Conservation (phyloP, 53 echinoderm and acorn worm species). For the Temnopleurus reevesii region DNA sequence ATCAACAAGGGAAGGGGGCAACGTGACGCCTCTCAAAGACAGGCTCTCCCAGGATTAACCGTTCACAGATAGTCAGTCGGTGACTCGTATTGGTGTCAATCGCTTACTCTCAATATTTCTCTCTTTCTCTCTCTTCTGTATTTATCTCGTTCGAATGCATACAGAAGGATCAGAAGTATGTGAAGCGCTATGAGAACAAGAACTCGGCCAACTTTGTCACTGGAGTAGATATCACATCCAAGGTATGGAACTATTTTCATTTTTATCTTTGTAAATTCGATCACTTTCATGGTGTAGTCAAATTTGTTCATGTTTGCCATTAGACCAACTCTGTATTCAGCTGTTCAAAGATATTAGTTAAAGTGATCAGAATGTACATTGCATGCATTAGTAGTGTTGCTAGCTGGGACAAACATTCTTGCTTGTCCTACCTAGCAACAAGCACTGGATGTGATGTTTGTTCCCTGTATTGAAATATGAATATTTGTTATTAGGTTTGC, state of each 20-base stretch:
- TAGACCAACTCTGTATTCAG: too few species aligned
- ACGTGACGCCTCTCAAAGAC: constrained; percentile 40
- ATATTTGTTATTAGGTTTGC: too few species aligned
- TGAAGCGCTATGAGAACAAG: constrained; percentile 79
- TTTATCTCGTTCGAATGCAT: background rate
- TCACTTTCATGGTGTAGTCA: background rate
- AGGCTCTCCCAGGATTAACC: constrained; percentile 26
- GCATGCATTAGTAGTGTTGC: too few species aligned
- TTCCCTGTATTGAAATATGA: too few species aligned
- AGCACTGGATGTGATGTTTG: too few species aligned
- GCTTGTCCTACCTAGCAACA: too few species aligned
- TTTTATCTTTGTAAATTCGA: background rate
- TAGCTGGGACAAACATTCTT: too few species aligned
- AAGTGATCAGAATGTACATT: too few species aligned
- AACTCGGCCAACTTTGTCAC: constrained; percentile 84
- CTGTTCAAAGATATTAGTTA: too few species aligned
- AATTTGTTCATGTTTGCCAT: too few species aligned
- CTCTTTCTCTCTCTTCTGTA: background rate
- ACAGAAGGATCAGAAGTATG: constrained; percentile 58
- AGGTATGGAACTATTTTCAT: constrained; percentile 57
- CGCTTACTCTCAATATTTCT: background rate
- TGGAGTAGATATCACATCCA: constrained; percentile 85
- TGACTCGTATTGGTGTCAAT: constrained; percentile 20
- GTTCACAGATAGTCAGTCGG: constrained; percentile 11
- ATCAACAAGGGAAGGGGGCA: constrained; percentile 49